Evolutionary conservation across 2,113 vertebrate species (phyloP).

Genomic region (Daubentonia madagascariensis): DNA sequence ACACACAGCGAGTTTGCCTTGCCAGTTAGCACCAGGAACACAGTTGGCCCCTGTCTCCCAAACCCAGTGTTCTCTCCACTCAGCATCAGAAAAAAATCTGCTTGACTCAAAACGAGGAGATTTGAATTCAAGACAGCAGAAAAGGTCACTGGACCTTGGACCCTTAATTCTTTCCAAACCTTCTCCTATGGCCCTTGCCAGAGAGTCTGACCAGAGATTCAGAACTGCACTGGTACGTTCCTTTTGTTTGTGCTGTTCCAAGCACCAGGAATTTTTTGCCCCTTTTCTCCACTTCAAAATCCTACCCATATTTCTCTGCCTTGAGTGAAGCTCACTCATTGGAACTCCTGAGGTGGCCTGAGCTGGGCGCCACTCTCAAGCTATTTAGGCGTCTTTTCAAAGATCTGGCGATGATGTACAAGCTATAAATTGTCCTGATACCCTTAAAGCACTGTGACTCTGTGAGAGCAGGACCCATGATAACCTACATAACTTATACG

Average conservation of each 20-base stretch:
- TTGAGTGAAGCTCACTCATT: neutral
- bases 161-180: neutral
- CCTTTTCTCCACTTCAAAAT: neutral
- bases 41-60: neutral
- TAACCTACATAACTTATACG: neutral
- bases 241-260: fast-evolving
- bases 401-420: neutral
- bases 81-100: neutral
- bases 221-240: too few relatives aligned
- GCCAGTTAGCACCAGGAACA: fast-evolving
- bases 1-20: neutral
- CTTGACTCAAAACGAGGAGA: neutral
- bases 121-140: neutral
- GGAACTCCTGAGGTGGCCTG: fast-evolving
- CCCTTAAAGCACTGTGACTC: neutral
- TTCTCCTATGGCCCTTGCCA: fast-evolving
- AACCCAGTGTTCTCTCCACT: neutral
- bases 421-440: fast-evolving
- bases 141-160: neutral
- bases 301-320: neutral
- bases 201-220: fast-evolving
- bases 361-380: neutral
- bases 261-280: too few relatives aligned
- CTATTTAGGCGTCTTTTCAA: neutral
- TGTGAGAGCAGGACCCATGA: fast-evolving